Percentiles rank a stretch among this genome's conserved stretches.
These are phyloP conservation scores for Branchellion lobata DNA, from an alignment of 2,888 invertebrate species.

Conservation along the genomic window DNA sequence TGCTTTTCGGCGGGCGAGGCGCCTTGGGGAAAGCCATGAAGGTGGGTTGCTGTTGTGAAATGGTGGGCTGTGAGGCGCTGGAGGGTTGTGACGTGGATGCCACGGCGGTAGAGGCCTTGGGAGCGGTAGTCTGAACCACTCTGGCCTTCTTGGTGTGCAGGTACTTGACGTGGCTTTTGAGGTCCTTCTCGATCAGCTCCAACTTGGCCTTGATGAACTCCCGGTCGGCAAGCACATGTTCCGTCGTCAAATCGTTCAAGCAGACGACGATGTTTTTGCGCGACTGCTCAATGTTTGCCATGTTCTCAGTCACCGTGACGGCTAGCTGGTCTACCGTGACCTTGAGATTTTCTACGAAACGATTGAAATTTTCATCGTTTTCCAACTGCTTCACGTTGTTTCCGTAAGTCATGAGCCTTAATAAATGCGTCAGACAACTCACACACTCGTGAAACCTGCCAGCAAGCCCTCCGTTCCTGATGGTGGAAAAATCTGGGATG, in stretches of 20 bases:
- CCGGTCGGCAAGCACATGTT: slow-evolving; percentile 51
- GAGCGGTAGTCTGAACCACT: background rate
- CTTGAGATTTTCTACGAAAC: slow-evolving; percentile 50
- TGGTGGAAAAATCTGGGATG: slow-evolving; percentile 49
- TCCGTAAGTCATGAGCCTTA: slow-evolving; percentile 50
- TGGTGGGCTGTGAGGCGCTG: background rate
- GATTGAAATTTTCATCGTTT: slow-evolving; percentile 51
- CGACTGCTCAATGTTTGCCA: slow-evolving; percentile 35
- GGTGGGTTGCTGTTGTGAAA: background rate
- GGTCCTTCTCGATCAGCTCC: slow-evolving; percentile 52
- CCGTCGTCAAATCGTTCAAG: slow-evolving; percentile 49
- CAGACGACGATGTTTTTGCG: slow-evolving; percentile 50
- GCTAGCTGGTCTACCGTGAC: slow-evolving; percentile 45
- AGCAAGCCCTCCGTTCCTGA: slow-evolving; percentile 28
- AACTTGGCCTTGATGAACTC: slow-evolving; percentile 52
- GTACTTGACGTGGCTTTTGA: slow-evolving; percentile 51
- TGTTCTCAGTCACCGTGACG: slow-evolving; percentile 47
- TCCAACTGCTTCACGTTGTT: slow-evolving; percentile 49
- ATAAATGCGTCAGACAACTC: slow-evolving; percentile 49
- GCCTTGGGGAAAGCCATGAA: background rate
- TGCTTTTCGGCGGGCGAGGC: background rate
- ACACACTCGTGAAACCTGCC: slow-evolving; percentile 48
- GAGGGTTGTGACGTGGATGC: background rate
- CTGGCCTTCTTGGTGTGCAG: slow-evolving; percentile 41
- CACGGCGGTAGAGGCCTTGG: background rate